Conservation (phyloP, 2,113 vertebrate genomes). For the Kobus ellipsiprymnus region DNA sequence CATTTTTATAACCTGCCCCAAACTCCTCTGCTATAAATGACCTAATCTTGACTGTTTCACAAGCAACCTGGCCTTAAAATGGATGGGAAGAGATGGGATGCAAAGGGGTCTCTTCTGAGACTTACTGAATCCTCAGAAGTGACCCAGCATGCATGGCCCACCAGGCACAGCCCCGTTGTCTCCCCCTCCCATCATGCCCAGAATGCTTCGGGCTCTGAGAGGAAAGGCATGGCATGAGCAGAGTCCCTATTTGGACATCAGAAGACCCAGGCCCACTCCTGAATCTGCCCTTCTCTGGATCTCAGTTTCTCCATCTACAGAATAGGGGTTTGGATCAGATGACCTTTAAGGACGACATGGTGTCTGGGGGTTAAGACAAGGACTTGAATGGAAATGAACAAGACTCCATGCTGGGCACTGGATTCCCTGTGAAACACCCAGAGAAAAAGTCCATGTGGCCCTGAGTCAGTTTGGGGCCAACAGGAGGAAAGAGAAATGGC, state of each 20-base stretch:
- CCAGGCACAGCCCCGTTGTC: neutral
- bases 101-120: neutral
- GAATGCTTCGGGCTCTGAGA: neutral
- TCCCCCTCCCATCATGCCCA: neutral
- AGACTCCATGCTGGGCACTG: neutral
- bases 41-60: constrained; percentile 51
- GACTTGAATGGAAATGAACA: neutral
- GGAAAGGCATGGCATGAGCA: neutral
- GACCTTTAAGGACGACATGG: neutral
- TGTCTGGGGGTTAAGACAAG: neutral
- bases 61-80: constrained; percentile 43
- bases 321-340: neutral
- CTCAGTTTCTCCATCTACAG: neutral
- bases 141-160: neutral
- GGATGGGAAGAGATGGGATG: neutral
- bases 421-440: neutral
- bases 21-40: constrained; percentile 40
- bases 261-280: neutral
- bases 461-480: neutral
- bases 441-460: neutral
- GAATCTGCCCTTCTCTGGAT: neutral
- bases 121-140: neutral
- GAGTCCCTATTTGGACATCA: neutral
- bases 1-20: constrained; percentile 31
- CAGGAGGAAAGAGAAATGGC: neutral